Conservation (phyloP, 2,113 vertebrate species). For the Isurus oxyrinchus region DNA sequence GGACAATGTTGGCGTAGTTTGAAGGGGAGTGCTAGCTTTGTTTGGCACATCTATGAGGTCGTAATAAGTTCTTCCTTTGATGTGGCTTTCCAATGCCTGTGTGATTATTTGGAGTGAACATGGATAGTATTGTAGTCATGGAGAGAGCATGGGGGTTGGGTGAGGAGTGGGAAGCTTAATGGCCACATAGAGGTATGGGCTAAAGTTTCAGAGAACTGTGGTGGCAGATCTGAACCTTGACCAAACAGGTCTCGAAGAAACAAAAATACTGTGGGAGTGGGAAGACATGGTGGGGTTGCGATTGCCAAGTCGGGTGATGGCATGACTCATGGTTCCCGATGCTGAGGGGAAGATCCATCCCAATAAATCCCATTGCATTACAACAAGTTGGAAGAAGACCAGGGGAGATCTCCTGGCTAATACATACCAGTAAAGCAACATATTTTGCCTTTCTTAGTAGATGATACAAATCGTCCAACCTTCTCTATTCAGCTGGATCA, state of each 20-base stretch:
- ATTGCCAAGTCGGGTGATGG: too few relatives aligned
- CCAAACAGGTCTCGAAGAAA: background rate
- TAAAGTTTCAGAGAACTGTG: too few relatives aligned
- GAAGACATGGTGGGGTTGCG: background rate
- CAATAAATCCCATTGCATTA: background rate
- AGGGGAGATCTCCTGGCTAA: background rate
- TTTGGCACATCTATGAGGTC: background rate
- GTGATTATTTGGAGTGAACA: too few relatives aligned
- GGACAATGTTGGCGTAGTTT: background rate
- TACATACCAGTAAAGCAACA: background rate
- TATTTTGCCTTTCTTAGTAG: background rate
- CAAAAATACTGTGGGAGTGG: background rate
- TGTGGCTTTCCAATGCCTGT: background rate
- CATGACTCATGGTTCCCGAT: background rate
- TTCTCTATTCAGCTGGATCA: background rate
- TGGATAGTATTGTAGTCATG: too few relatives aligned
- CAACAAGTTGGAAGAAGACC: background rate
- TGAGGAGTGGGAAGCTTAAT: too few relatives aligned
- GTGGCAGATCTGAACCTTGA: too few relatives aligned
- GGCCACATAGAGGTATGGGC: too few relatives aligned
- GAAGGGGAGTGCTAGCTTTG: background rate
- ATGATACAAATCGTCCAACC: background rate
- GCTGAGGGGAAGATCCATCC: background rate
- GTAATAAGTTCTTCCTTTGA: background rate
- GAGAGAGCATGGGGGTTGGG: too few relatives aligned